Evolutionary conservation across 2,888 invertebrate genomes (phyloP), one percentile per base, ranked within the genome.

Genomic region (Acronicta aceris): DNA sequence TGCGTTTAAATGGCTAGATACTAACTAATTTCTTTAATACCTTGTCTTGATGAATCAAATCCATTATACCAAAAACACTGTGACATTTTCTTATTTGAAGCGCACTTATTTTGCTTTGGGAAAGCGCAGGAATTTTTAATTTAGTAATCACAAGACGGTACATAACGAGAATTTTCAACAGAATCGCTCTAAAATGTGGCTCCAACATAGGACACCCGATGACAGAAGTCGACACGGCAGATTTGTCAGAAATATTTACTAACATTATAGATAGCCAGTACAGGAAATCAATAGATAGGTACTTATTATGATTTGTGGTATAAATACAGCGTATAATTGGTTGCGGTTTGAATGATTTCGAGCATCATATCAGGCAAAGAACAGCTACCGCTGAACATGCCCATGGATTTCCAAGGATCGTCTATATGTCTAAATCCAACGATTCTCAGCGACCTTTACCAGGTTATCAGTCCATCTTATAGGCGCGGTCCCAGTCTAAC

Each of bases 21-120:
- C 42, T 64, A 63, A 53, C 41, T 13, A 17, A 33, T 54, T 21
- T 46, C 15, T 45, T 57, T 27, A 33, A 27, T 76, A 92, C 93
- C 88, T 89, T 91, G 49, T 92, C 90, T 55, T 82, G 86, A 13
- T 83, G 83, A 48, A 92, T 79, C 40, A 92, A 74, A 67, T 91
- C 87, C 65, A 92, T 86, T 38, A 92, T 82, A 30, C 90, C 89
- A 66, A 92, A 90, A 1, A 92, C 82, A 72, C 87, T 89, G 71
- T 91, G 88, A 56, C 91, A 92, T 74, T 81, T 76, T 76, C 72
- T 81, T 25, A 58, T 36, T 33, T 78, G 78, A 47, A 43, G n/a
- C 10, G 27, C 38, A 12, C 17, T n/a, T 13, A 42, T 21, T 36
- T 68, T 51, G 33, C 40, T 54, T 38, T 73, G 78, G 1, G 56